A percentile compares a stretch with the other conserved stretches of the same genome.
Evolutionary conservation across 2,888 invertebrate genomes (phyloP).

Genomic region (Drosophila sordidula): DNA sequence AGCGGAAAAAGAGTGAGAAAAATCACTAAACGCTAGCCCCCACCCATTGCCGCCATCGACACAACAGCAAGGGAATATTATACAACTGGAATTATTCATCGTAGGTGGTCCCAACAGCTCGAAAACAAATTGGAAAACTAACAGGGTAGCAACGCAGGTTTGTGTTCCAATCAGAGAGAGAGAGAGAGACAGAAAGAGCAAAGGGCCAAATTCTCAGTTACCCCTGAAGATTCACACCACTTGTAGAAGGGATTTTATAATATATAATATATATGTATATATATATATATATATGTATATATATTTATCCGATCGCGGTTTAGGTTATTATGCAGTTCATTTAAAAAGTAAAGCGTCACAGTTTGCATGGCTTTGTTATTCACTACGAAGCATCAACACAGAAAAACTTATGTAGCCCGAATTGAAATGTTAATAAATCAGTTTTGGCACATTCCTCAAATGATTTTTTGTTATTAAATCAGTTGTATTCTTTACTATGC

Average conservation of each 20-base stretch:
- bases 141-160: not conserved
- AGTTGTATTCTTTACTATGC: not conserved
- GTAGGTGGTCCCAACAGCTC: conserved; percentile 15
- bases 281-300: conserved; percentile 18
- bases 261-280: conserved; percentile 7
- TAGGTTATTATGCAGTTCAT: conserved; percentile 17
- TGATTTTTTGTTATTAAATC: conserved; percentile 29
- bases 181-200: not conserved
- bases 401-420: not conserved
- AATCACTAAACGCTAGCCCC: conserved; percentile 28
- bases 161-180: conserved; percentile 4
- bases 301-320: conserved; percentile 16
- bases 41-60: not conserved
- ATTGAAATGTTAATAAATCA: conserved; percentile 18
- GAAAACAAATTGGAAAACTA: not conserved
- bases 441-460: conserved; percentile 39
- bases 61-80: not conserved
- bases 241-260: conserved; percentile 15
- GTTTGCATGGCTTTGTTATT: conserved; percentile 8
- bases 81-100: conserved; percentile 6
- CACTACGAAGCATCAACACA: not conserved
- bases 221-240: conserved; percentile 15
- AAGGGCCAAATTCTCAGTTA: conserved; percentile 59
- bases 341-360: conserved; percentile 1
- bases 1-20: conserved; percentile 34